A percentile compares a stretch with the other conserved stretches of the same genome.
These are phyloP conservation scores for Caenorhabditis inopinata DNA, from an alignment of 1,140 invertebrate species.

Conservation along the genomic window DNA sequence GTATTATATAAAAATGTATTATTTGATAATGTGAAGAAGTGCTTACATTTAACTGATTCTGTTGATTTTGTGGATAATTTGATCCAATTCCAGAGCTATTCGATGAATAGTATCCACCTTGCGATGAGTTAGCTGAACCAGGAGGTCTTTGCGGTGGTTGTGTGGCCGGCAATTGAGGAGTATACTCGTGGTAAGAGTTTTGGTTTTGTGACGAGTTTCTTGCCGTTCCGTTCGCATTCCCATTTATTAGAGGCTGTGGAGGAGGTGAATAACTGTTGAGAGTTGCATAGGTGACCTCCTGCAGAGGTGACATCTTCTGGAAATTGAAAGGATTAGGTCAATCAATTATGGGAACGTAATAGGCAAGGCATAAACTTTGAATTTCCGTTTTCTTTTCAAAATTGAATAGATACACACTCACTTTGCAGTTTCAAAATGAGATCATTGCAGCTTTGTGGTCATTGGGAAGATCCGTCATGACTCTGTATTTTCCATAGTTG, in stretches of 20 bases:
- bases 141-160: slow-evolving; percentile 45
- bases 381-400: too few species aligned
- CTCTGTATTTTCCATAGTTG: slow-evolving; percentile 1
- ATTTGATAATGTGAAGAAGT: too few species aligned
- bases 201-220: slow-evolving; percentile 1
- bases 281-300: neutral
- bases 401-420: slow-evolving; percentile 1
- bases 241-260: neutral
- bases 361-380: too few species aligned
- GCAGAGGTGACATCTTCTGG: slow-evolving; percentile 12
- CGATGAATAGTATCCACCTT: slow-evolving; percentile 46
- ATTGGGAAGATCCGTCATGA: slow-evolving; percentile 16
- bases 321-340: neutral
- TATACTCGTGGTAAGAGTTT: slow-evolving; percentile 35
- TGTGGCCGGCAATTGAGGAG: slow-evolving; percentile 36
- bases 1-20: too few species aligned
- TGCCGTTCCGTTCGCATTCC: neutral
- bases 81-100: slow-evolving; percentile 41
- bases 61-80: slow-evolving; percentile 5
- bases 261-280: slow-evolving; percentile 13
- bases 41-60: slow-evolving; percentile 23
- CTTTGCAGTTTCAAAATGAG: slow-evolving; percentile 34
- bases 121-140: slow-evolving; percentile 42
- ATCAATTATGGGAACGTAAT: too few species aligned
- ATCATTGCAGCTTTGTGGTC: neutral